Evolutionary conservation across 2,888 invertebrate genomes (phyloP), one percentile per base, ranked within the genome.

Genomic region (Plusia festucae): DNA sequence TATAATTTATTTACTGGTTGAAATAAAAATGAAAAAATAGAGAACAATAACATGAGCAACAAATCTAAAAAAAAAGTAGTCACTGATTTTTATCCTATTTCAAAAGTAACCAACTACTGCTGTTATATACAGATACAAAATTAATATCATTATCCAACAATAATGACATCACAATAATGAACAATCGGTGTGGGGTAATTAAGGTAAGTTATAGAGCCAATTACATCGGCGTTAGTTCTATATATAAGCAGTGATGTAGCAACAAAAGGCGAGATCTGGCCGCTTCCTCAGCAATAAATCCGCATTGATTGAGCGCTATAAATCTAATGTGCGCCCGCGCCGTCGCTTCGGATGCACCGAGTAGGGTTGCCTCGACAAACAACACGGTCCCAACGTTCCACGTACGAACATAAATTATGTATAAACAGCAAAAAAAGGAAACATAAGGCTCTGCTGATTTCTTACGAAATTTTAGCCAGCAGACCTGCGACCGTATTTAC

Each of bases 221-320:
- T 94, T 94, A 93, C 86, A 90, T 87, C 40, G 69, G 58, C 85
- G 85, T 87, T 84, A 76, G 84, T 84, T 87, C 92, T 93, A 93
- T 89, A 92, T 90, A 87, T 90, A 88, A 80, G 76, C 59, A 18
- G 34, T 57, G 59, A 44, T 59, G 59, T 68, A 68, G 72, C 70
- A 90, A 92, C 92, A 93, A 93, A 91, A 93, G 91, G 85, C 88
- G 87, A 82, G 85, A 76, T 84, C 66, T 78, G 80, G 85, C 78
- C 88, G 87, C 93, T 94, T 94, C 93, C 94, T 91, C 83, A 86
- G 92, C 92, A 89, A 94, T 95, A 95, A 95, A 95, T 95, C 94
- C 93, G 93, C 94, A 94, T 95, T 94, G 94, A 95, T 95, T 94
- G 94, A 93, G 88, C 85, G 91, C 92, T 89, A 93, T 94, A 94